phyloP scores from a whole-genome alignment of 1,140 invertebrate species.

The Anagrus nilaparvatae region DNA sequence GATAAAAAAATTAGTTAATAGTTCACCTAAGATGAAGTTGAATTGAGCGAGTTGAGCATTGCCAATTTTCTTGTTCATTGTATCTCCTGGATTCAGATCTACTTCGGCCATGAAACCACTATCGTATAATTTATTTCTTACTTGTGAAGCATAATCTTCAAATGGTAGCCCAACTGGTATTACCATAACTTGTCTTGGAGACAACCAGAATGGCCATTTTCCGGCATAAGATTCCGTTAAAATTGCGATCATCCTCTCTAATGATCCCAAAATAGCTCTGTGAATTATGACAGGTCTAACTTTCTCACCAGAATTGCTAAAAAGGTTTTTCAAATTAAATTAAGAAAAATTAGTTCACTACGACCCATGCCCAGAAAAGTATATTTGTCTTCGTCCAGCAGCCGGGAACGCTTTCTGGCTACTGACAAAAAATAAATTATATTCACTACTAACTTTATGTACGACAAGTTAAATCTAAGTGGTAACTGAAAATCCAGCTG shows the following conservation, averaged over 20 bases:
- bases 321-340: no score
- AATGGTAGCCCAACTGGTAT: slow-evolving; percentile 77
- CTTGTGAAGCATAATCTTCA: slow-evolving; percentile 78
- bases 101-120: slow-evolving; percentile 88
- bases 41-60: slow-evolving; percentile 97
- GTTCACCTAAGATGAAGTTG: slow-evolving; percentile 89
- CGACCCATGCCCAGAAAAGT: no score
- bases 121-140: slow-evolving; percentile 64
- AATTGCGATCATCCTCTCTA: slow-evolving; percentile 97
- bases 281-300: slow-evolving; percentile 95
- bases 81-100: slow-evolving; percentile 87
- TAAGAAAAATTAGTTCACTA: no score
- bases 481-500: slow-evolving; percentile 98
- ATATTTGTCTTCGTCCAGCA: no score
- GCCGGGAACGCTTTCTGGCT: no score
- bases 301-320: slow-evolving; percentile 77
- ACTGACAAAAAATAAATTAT: no score
- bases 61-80: slow-evolving; percentile 95
- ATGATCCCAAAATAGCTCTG: slow-evolving; percentile 90
- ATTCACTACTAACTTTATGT: slow-evolving; percentile 55
- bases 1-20: neutral
- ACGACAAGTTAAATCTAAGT: slow-evolving; percentile 78
- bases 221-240: slow-evolving; percentile 94
- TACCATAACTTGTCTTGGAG: slow-evolving; percentile 86
- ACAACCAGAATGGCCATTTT: slow-evolving; percentile 99